Conservation (phyloP, 1,140 invertebrate genomes). For the Pararge aegeria region DNA sequence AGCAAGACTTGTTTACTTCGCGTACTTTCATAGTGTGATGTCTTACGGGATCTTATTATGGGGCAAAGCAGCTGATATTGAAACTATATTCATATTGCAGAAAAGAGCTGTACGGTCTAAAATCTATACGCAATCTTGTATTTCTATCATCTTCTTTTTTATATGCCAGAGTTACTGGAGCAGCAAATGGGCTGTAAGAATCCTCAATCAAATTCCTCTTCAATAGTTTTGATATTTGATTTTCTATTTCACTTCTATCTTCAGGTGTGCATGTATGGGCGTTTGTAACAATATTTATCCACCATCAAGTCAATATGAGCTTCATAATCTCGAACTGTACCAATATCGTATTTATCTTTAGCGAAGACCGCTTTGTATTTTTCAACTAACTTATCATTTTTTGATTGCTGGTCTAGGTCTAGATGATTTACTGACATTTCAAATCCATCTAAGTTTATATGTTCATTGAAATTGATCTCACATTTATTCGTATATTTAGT, state of each 20-base stretch:
- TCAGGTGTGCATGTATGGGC: constrained; percentile 8
- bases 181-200: constrained; percentile 23
- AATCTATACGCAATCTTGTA: constrained; percentile 8
- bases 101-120: no score
- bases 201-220: constrained; percentile 11
- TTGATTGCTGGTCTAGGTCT: constrained; percentile 1
- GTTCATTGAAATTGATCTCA: constrained; percentile 17
- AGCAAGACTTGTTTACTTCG: no score
- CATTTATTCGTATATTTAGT: constrained; percentile 1
- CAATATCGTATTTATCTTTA: constrained; percentile 18
- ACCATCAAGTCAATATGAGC: constrained; percentile 8
- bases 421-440: constrained; percentile 12
- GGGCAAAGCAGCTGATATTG: no score
- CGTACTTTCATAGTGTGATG: no score
- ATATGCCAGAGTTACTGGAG: constrained; percentile 21
- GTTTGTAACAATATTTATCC: constrained; percentile 11
- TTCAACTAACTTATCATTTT: constrained; percentile 12
- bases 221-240: constrained; percentile 12
- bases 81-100: no score
- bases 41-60: no score
- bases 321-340: constrained; percentile 13
- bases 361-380: constrained; percentile 14
- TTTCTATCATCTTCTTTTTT: constrained; percentile 17
- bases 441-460: constrained; percentile 2
- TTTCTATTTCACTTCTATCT: constrained; percentile 17